A percentile compares a stretch with the other conserved stretches of the same genome.
Conservation (phyloP, 2,888 invertebrate genomes). For the Siphlonurus alternatus region DNA sequence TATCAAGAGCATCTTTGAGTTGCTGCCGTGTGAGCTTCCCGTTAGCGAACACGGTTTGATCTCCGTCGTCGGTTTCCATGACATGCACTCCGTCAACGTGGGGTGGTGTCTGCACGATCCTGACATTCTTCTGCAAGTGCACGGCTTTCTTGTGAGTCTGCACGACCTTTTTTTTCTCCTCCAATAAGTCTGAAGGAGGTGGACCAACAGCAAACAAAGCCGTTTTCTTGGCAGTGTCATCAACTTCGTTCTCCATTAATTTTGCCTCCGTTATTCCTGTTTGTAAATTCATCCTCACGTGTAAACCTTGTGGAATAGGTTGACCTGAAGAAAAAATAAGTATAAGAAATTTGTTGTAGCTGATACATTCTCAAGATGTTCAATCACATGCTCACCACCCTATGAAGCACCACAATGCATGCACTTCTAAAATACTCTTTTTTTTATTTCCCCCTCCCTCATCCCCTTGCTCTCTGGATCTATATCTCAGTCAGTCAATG, state of each 20-base stretch:
- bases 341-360: constrained; percentile 4
- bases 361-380: not conserved
- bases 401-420: too few species aligned
- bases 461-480: too few species aligned
- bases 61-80: not conserved
- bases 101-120: constrained; percentile 19
- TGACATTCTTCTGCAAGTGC: constrained; percentile 18
- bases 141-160: constrained; percentile 18
- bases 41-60: constrained; percentile 8
- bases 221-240: constrained; percentile 20
- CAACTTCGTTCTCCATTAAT: constrained; percentile 33
- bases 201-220: constrained; percentile 15
- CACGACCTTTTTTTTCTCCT: constrained; percentile 13
- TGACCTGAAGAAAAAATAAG: constrained; percentile 35
- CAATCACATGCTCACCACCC: too few species aligned
- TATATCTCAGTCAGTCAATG: too few species aligned
- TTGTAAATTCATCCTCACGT: constrained; percentile 55
- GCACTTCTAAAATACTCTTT: too few species aligned
- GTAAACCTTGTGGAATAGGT: constrained; percentile 52
- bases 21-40: constrained; percentile 14
- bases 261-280: constrained; percentile 61
- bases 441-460: too few species aligned
- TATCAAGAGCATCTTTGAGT: constrained; percentile 26
- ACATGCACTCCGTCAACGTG: constrained; percentile 9
- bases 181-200: constrained; percentile 9